Evolutionary conservation across 2,888 invertebrate species (phyloP).

Genomic region (Ernsta delagoae): DNA sequence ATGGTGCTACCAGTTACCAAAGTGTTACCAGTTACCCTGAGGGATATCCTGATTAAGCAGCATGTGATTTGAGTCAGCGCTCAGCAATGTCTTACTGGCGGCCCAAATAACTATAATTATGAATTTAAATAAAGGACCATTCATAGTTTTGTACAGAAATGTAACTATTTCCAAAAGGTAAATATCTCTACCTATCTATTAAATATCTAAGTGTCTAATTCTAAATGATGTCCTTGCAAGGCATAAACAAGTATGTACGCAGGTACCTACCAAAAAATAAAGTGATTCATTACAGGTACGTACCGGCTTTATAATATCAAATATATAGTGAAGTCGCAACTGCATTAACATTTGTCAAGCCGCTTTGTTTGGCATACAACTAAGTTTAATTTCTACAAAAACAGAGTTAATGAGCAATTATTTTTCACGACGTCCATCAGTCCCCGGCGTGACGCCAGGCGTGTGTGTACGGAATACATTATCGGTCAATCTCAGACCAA

Average conservation of each 20-base stretch:
- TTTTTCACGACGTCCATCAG: slow-evolving; percentile 46
- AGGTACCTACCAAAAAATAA: not conserved
- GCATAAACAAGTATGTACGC: not conserved
- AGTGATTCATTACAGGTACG: not conserved
- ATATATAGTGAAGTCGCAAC: not conserved
- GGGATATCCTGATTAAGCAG: too few relatives aligned
- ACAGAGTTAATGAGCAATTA: slow-evolving; percentile 57
- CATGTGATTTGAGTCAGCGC: too few relatives aligned
- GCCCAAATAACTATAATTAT: too few relatives aligned
- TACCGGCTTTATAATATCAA: not conserved
- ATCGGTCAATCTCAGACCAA: slow-evolving; percentile 46
- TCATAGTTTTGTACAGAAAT: too few relatives aligned
- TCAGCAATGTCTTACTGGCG: too few relatives aligned
- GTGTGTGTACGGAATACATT: slow-evolving; percentile 51
- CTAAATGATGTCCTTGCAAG: not conserved
- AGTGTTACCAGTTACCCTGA: too few relatives aligned
- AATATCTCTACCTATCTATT: too few relatives aligned
- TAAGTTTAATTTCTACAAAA: slow-evolving; percentile 70
- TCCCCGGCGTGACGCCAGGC: slow-evolving; percentile 45
- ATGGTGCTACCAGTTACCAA: too few relatives aligned
- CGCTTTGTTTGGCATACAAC: slow-evolving; percentile 13
- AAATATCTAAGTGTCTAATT: too few relatives aligned
- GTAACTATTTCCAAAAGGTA: too few relatives aligned
- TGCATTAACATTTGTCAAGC: slow-evolving; percentile 3
- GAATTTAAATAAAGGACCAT: too few relatives aligned